These are phyloP conservation scores for Arge pagana DNA, from an alignment of 2,888 invertebrate genomes.

Conservation along the genomic window DNA sequence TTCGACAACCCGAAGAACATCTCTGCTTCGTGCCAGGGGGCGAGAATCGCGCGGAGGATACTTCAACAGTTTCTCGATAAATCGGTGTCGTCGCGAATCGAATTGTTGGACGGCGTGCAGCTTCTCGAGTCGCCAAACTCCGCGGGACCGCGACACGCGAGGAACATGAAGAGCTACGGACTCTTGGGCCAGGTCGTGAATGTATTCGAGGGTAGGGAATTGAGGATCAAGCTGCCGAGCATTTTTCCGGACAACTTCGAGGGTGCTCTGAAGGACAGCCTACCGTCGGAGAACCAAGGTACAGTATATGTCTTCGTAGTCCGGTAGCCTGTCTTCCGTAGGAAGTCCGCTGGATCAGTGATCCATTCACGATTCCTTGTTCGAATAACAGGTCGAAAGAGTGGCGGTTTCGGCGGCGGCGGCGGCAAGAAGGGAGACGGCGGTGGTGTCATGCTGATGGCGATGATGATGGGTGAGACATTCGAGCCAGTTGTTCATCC, in stretches of 20 bases:
- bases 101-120: constrained; percentile 68
- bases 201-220: constrained; percentile 73
- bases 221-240: constrained; percentile 73
- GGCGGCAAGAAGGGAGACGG: constrained; percentile 61
- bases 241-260: constrained; percentile 71
- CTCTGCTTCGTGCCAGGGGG: constrained; percentile 60
- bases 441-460: constrained; percentile 65
- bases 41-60: constrained; percentile 60
- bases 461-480: constrained; percentile 70
- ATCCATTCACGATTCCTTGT: neutral
- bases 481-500: constrained; percentile 1
- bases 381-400: constrained; percentile 63
- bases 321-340: too few relatives aligned
- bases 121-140: constrained; percentile 64
- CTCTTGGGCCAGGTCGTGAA: constrained; percentile 66
- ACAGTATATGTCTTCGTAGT: too few relatives aligned
- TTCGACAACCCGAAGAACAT: constrained; percentile 45
- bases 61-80: constrained; percentile 59
- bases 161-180: constrained; percentile 53
- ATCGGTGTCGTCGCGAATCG: constrained; percentile 60
- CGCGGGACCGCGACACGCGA: constrained; percentile 58
- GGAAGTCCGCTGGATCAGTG: neutral
- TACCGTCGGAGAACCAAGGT: constrained; percentile 62
- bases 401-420: constrained; percentile 60
- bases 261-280: constrained; percentile 62